Base-by-base conservation (phyloP, 2,888 invertebrate species). In the Volucella bombylans region DNA sequence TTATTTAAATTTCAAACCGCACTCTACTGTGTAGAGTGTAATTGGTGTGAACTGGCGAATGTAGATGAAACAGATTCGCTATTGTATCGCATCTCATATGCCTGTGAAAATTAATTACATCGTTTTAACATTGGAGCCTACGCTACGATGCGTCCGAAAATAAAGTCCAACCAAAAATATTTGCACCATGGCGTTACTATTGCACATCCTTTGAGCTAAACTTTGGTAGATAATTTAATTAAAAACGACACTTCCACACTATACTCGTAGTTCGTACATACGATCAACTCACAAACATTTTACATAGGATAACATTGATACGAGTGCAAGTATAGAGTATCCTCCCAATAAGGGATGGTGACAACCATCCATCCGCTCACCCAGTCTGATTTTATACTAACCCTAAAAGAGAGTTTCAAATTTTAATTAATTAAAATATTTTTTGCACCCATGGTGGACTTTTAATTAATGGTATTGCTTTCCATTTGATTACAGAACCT, bases 401-500 rank as follows among this genome's bases (percentile, higher is more conserved):
- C 61, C 57, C 74, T 12, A 8, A 39, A n/a, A 23, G 49, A 68
- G 55, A 47, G 45, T 62, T 69, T 65, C 45, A 71, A 64, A 68
- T 76, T 65, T 62, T 50, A 69, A 64, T 57, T 78, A 65, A 67
- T 74, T 74, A 59, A 74, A 59, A 67, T 59, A 49, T 41, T 45
- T 69, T 31, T 52, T 31, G 9, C 43, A 12, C n/a, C 11, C 55
- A 14, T 62, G 54, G 65, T 52, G 59, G 55, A 54, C 47, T 61
- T 80, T 82, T 76, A 62, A 73, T 74, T 76, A 65, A 76, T 57
- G 59, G 39, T 57, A 62, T 49, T 64, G 31, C 64, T 49, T 55
- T 23, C 2, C 52, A 85, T 82, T 86, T 86, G 85, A 85, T 88
- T 89, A 12, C 95, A 97, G 98, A 98, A 93, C 98, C 98, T 87